Conservation (phyloP, 2,113 vertebrate genomes). For the Pachycephala philippinensis region DNA sequence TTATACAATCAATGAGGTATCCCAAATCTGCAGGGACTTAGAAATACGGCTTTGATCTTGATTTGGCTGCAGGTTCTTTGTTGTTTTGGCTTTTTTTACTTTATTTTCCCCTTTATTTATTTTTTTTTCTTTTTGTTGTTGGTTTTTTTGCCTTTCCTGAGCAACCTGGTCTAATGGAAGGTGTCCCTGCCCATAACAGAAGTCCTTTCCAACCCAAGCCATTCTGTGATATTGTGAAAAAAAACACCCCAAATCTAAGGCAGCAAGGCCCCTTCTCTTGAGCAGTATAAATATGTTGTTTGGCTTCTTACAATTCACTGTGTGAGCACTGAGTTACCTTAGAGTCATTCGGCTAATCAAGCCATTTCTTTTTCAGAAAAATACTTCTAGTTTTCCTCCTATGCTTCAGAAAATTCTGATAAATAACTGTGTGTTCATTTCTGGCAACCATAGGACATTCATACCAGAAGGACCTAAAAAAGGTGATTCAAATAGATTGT, state of each 20-base stretch:
- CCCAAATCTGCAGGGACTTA: neutral
- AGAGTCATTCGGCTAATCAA: neutral
- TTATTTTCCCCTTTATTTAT: too few relatives aligned
- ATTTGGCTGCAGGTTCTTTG: neutral
- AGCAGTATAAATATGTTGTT: neutral
- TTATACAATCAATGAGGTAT: neutral
- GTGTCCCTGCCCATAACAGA: neutral
- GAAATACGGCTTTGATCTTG: neutral
- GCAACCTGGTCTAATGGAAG: neutral
- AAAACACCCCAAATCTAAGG: neutral
- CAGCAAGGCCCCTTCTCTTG: neutral
- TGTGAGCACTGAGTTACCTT: neutral
- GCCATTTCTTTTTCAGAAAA: neutral
- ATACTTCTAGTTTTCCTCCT: neutral
- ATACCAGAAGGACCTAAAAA: neutral
- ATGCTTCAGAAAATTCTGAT: neutral
- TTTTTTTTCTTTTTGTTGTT: neutral
- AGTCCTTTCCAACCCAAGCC: neutral
- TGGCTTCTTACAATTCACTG: neutral
- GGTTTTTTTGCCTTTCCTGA: neutral
- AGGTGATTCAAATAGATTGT: neutral
- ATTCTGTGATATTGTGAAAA: neutral
- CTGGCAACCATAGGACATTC: neutral
- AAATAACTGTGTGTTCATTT: neutral
- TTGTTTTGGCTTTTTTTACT: neutral